phyloP scores from a whole-genome alignment of 2,888 invertebrate species.

The Koerneria pararmatus region DNA sequence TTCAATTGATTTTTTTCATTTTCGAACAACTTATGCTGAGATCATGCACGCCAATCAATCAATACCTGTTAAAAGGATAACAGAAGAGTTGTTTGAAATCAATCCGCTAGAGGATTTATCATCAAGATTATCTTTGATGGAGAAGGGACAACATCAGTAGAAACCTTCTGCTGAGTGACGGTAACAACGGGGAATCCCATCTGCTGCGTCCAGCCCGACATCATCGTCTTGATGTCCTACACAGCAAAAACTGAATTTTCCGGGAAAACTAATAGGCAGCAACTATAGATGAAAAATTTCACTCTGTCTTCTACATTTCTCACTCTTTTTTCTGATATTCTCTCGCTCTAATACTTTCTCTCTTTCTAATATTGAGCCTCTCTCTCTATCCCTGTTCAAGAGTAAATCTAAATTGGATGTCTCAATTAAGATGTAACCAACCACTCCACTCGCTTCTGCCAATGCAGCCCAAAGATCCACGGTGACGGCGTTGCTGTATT shows the following conservation, averaged over 20 bases:
- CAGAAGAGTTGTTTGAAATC: too few species aligned
- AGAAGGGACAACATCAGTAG: too few species aligned
- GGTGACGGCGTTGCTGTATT: slow-evolving; percentile 85
- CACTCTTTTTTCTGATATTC: not conserved
- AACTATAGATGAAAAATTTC: not conserved
- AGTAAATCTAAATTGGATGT: too few species aligned
- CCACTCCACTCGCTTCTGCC: slow-evolving; percentile 74
- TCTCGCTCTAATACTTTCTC: not conserved
- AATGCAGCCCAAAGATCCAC: slow-evolving; percentile 88
- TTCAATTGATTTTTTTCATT: too few species aligned
- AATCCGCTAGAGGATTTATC: too few species aligned
- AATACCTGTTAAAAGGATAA: too few species aligned
- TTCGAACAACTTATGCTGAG: too few species aligned
- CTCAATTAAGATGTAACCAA: too few species aligned
- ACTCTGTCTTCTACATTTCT: not conserved
- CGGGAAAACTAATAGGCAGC: too few species aligned
- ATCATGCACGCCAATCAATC: too few species aligned
- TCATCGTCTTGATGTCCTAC: slow-evolving; percentile 83
- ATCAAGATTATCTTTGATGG: too few species aligned
- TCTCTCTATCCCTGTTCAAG: not conserved
- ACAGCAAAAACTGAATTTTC: not conserved
- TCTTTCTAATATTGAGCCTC: not conserved
- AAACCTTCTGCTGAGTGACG: slow-evolving; percentile 57
- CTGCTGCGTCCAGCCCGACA: slow-evolving; percentile 94
- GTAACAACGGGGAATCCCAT: slow-evolving; percentile 86